Conservation (phyloP, 2,888 invertebrate genomes). For the Hetaerina titia region DNA sequence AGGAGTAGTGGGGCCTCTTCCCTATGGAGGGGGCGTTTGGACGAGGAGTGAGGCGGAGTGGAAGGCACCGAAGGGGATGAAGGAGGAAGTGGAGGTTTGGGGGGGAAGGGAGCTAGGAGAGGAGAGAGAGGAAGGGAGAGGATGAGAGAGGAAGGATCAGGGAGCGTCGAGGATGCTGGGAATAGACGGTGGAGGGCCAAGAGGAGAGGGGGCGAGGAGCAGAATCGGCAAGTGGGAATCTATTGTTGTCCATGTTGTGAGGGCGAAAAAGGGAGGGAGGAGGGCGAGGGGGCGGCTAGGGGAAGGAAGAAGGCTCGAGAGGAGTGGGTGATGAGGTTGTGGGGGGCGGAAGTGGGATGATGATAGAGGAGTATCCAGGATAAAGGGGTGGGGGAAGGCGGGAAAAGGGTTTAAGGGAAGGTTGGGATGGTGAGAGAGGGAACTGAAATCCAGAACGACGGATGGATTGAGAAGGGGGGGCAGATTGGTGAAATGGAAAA, state of each 20-base stretch:
- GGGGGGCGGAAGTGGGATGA: background rate
- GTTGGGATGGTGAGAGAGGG: background rate
- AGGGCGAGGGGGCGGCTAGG: background rate
- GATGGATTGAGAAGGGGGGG: background rate
- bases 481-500: background rate
- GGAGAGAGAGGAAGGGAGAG: background rate
- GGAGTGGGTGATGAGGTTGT: constrained; percentile 38
- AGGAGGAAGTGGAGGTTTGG: background rate
- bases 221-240: constrained; percentile 60
- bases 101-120: background rate
- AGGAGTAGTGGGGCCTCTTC: background rate
- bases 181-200: background rate
- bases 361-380: constrained; percentile 6
- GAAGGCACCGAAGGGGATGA: no score
- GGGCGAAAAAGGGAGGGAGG: background rate
- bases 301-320: background rate
- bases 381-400: background rate
- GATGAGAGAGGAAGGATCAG: background rate
- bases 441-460: background rate
- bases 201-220: background rate
- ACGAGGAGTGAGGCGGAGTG: no score
- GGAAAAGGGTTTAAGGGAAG: background rate
- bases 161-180: background rate
- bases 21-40: no score
- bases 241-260: constrained; percentile 60